Conservation (phyloP, 2,113 vertebrate species). For the Narcine bancroftii region DNA sequence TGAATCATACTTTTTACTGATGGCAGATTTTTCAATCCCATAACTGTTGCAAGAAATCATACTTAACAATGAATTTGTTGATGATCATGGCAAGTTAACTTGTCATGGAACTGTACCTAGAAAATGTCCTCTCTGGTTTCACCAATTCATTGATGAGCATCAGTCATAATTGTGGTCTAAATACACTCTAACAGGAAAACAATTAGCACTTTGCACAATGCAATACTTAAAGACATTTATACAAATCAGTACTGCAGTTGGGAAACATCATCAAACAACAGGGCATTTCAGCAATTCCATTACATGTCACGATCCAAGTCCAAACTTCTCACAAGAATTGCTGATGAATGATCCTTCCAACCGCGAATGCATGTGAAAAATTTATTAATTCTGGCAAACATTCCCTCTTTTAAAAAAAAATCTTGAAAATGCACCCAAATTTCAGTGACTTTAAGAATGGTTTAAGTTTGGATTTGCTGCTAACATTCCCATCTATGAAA, state of each 20-base stretch:
- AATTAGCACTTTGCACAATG: neutral
- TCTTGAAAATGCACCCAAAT: neutral
- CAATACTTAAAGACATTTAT: neutral
- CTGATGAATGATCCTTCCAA: neutral
- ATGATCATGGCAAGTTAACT: neutral
- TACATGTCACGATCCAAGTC: neutral
- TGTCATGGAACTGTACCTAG: neutral
- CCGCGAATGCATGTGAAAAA: neutral
- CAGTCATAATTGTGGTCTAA: neutral
- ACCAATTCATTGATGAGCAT: neutral
- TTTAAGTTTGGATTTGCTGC: neutral
- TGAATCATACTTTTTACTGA: neutral
- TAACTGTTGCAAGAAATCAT: neutral
- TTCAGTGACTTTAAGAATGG: neutral
- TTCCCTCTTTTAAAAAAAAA: neutral
- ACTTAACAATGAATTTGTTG: neutral
- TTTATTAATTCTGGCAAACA: neutral
- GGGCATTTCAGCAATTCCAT: neutral
- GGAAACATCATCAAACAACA: neutral
- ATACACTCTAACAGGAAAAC: neutral
- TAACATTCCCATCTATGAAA: neutral
- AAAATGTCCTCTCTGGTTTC: neutral
- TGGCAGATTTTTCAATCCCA: neutral
- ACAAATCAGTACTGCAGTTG: neutral
- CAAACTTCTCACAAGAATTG: neutral